Conservation (phyloP, 2,888 invertebrate genomes). For the Euzetes globulus region DNA sequence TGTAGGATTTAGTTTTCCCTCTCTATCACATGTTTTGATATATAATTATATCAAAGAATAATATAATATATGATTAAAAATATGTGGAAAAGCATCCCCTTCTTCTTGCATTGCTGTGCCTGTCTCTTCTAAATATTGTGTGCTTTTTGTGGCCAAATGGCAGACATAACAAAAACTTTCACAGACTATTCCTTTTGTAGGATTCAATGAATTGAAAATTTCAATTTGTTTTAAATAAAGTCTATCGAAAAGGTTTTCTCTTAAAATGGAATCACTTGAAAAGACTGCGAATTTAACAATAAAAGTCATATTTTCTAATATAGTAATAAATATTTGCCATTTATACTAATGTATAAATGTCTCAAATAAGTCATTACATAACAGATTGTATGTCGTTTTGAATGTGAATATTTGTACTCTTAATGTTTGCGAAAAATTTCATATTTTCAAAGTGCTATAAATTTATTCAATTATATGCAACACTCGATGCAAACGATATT, state of each 20-base stretch:
- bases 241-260: neutral
- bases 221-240: neutral
- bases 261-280: neutral
- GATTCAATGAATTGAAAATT: conserved; percentile 11
- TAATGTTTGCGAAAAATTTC: too few species aligned
- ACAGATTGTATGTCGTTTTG: neutral
- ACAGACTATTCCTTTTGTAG: neutral
- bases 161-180: neutral
- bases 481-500: neutral
- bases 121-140: neutral
- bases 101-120: neutral
- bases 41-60: neutral
- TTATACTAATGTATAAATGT: neutral
- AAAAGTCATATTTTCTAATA: neutral
- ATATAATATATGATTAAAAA: conserved; percentile 5
- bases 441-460: too few species aligned
- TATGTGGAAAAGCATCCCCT: neutral
- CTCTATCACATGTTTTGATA: neutral
- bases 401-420: neutral
- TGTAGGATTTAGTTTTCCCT: neutral
- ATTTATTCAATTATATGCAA: too few species aligned
- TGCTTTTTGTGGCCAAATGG: conserved; percentile 1
- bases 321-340: neutral
- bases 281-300: neutral
- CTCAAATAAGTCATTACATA: neutral